Conservation (phyloP, 2,888 invertebrate species). For the Opisthograptis luteolata region DNA sequence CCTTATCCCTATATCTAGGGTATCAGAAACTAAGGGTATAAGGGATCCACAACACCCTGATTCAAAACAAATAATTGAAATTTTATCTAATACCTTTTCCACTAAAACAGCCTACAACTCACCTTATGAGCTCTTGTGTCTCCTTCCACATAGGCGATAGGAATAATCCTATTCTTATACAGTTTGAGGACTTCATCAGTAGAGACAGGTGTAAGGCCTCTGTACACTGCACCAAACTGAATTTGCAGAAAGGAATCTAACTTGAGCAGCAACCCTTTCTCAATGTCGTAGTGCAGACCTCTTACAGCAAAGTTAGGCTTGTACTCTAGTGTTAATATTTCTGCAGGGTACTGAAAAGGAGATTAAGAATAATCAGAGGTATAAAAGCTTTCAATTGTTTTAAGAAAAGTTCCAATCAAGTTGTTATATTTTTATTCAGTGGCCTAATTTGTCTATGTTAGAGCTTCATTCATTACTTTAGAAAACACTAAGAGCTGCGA, state of each 20-base stretch:
- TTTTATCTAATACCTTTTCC: too few relatives aligned
- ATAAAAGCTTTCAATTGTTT: too few relatives aligned
- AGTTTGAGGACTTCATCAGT: conserved; percentile 93
- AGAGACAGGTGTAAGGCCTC: conserved; percentile 91
- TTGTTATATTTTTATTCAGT: too few relatives aligned
- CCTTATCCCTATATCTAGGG: too few relatives aligned
- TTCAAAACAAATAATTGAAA: too few relatives aligned
- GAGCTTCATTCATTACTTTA: too few relatives aligned
- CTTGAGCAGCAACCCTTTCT: conserved; percentile 96
- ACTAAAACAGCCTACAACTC: conserved; percentile 54
- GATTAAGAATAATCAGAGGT: too few relatives aligned
- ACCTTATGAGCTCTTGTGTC: conserved; percentile 89
- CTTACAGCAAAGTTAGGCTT: conserved; percentile 97
- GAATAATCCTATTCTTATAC: conserved; percentile 94
- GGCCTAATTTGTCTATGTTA: too few relatives aligned
- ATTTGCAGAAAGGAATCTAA: conserved; percentile 98
- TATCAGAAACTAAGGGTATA: too few relatives aligned
- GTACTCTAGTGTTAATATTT: conserved; percentile 92
- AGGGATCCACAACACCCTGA: too few relatives aligned
- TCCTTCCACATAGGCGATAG: conserved; percentile 94
- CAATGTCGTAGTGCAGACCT: conserved; percentile 99
- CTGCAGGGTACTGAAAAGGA: conserved; percentile 92
- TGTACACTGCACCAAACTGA: conserved; percentile 96
- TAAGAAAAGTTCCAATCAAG: too few relatives aligned
- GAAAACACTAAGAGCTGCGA: too few relatives aligned